Conservation (phyloP, 2,888 invertebrate species). For the Hirtodrosophila confusa region DNA sequence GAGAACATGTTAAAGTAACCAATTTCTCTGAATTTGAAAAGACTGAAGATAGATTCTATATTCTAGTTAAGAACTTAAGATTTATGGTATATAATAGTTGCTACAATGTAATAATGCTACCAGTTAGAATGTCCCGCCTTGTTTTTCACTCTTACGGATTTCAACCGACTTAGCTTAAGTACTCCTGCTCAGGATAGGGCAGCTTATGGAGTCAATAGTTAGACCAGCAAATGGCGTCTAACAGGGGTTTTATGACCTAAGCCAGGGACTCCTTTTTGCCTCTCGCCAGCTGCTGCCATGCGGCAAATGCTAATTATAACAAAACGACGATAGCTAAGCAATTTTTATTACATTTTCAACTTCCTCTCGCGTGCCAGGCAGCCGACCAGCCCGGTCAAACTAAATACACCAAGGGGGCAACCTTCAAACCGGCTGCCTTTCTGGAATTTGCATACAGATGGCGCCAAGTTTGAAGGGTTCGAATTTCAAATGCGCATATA, state of each 20-base stretch:
- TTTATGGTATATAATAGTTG: no score
- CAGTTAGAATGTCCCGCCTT: background rate
- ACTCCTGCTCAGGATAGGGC: conserved; percentile 1
- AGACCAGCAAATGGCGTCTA: conserved; percentile 44
- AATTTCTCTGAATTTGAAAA: no score
- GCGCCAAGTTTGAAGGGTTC: conserved; percentile 35
- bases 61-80: no score
- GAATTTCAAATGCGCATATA: conserved; percentile 32
- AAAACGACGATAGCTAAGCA: conserved; percentile 47
- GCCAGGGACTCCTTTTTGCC: conserved; percentile 18
- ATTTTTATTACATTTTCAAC: conserved; percentile 60
- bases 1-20: no score
- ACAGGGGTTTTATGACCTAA: conserved; percentile 29
- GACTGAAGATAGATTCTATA: no score
- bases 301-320: conserved; percentile 70
- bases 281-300: conserved; percentile 62
- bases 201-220: conserved; percentile 20
- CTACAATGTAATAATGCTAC: no score
- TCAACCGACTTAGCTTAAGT: background rate
- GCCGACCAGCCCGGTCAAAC: background rate
- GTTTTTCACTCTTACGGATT: background rate
- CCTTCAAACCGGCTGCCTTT: conserved; percentile 11
- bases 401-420: conserved; percentile 10
- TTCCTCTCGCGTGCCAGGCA: conserved; percentile 59
- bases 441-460: conserved; percentile 56